phyloP scores from a whole-genome alignment of 1,140 invertebrate genomes.

The Caenorhabditis briggsae region DNA sequence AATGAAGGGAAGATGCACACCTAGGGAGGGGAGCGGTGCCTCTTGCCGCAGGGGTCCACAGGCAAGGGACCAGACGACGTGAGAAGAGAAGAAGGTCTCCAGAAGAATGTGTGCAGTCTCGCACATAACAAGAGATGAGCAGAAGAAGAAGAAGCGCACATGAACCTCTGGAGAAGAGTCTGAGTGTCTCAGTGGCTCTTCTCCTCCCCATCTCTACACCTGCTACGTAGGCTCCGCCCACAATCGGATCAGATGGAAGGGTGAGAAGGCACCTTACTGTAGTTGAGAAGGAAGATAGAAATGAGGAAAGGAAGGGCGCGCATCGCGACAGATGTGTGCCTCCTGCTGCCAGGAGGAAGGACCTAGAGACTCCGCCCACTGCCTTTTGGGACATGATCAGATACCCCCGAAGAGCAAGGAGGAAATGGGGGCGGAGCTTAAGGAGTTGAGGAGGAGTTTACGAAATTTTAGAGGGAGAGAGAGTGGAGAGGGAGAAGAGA shows the following conservation, averaged over 20 bases:
- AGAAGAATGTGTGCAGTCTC: slow-evolving; percentile 39
- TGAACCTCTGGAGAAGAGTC: slow-evolving; percentile 32
- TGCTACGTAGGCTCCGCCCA: neutral
- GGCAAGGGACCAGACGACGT: slow-evolving; percentile 20
- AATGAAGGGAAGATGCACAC: slow-evolving; percentile 48
- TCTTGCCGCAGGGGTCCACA: neutral
- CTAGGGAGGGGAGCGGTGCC: slow-evolving; percentile 41
- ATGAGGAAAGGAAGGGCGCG: neutral
- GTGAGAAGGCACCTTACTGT: slow-evolving; percentile 28
- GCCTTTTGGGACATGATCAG: slow-evolving; percentile 18
- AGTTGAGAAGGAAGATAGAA: neutral
- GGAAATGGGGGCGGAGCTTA: neutral
- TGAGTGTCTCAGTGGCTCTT: neutral
- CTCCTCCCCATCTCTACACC: slow-evolving; percentile 3
- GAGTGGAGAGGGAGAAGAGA: neutral
- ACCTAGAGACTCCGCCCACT: neutral
- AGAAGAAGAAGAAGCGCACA: slow-evolving; percentile 46
- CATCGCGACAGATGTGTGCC: slow-evolving; percentile 1
- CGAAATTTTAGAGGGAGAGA: neutral
- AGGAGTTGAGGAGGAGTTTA: neutral
- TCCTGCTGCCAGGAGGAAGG: neutral
- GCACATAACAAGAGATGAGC: neutral
- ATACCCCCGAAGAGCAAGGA: neutral
- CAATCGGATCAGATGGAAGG: neutral
- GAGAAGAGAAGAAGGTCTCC: slow-evolving; percentile 4